A percentile compares a stretch with the other conserved stretches of the same genome.
Conservation (phyloP, 2,113 vertebrate species). For the Entelurus aequoreus region DNA sequence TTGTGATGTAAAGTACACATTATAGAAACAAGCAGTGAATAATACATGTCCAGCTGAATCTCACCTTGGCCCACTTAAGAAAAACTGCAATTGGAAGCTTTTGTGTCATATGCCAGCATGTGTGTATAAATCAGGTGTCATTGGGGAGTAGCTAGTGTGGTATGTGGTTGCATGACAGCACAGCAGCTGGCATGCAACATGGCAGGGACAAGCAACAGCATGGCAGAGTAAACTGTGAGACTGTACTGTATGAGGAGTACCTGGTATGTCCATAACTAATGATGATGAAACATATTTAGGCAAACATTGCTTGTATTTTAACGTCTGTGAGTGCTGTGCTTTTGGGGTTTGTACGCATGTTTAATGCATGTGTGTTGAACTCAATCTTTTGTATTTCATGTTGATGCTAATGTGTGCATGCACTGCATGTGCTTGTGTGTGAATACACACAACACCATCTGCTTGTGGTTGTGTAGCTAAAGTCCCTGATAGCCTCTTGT, state of each 20-base stretch:
- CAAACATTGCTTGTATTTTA: constrained; percentile 26
- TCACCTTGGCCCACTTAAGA: constrained; percentile 37
- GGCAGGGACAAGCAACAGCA: constrained; percentile 25
- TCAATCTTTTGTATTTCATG: constrained; percentile 26
- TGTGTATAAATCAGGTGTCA: constrained; percentile 9
- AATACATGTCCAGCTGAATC: constrained; percentile 45
- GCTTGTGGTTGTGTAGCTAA: constrained; percentile 52
- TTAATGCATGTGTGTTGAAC: constrained; percentile 17
- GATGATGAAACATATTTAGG: constrained; percentile 35
- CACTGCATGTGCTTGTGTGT: constrained; percentile 11
- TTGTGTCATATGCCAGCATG: neutral
- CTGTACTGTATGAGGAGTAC: constrained; percentile 12
- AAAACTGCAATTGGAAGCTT: constrained; percentile 15
- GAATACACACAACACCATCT: constrained; percentile 60
- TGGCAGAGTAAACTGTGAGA: constrained; percentile 29
- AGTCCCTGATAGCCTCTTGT: constrained; percentile 56
- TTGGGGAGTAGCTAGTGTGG: constrained; percentile 9
- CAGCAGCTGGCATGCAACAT: constrained; percentile 49
- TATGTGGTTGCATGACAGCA: constrained; percentile 38
- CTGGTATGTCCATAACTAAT: constrained; percentile 37
- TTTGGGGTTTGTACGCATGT: constrained; percentile 1
- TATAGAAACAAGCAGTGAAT: constrained; percentile 44
- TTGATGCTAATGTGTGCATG: constrained; percentile 1
- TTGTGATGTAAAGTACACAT: constrained; percentile 3
- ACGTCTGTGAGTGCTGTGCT: constrained; percentile 9